A percentile compares a stretch with the other conserved stretches of the same genome.
Conservation (phyloP, 2,888 invertebrate species). For the Plebejus anna region DNA sequence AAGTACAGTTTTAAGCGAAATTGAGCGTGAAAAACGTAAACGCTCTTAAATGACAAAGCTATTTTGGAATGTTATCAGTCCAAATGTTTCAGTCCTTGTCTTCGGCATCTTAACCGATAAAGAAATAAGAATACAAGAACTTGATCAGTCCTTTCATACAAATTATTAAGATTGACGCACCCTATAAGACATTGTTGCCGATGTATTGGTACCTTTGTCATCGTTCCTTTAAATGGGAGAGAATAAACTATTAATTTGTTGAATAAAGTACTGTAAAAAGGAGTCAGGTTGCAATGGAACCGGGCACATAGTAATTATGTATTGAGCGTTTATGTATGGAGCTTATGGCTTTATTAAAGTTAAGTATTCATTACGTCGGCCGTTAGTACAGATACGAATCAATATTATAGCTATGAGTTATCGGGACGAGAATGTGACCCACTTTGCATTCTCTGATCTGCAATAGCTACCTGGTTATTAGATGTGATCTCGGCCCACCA, state of each 20-base stretch:
- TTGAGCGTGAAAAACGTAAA: too few species aligned
- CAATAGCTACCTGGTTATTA: not conserved
- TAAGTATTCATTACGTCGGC: too few species aligned
- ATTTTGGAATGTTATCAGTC: not conserved
- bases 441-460: not conserved
- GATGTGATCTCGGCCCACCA: not conserved
- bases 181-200: not conserved
- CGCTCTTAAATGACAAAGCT: not conserved
- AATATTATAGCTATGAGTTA: not conserved
- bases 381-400: not conserved
- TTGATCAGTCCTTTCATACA: not conserved
- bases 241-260: too few species aligned
- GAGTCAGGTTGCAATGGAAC: too few species aligned
- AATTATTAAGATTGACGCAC: conserved; percentile 10
- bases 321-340: too few species aligned
- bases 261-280: too few species aligned
- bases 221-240: not conserved
- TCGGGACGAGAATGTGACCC: not conserved
- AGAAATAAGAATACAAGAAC: not conserved
- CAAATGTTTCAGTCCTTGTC: not conserved
- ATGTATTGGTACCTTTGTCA: not conserved
- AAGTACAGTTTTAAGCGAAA: too few species aligned
- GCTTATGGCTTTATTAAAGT: too few species aligned
- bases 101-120: not conserved
- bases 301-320: too few species aligned